Evolutionary conservation across 2,888 invertebrate genomes (phyloP).

Genomic region (Epiblema foenella): DNA sequence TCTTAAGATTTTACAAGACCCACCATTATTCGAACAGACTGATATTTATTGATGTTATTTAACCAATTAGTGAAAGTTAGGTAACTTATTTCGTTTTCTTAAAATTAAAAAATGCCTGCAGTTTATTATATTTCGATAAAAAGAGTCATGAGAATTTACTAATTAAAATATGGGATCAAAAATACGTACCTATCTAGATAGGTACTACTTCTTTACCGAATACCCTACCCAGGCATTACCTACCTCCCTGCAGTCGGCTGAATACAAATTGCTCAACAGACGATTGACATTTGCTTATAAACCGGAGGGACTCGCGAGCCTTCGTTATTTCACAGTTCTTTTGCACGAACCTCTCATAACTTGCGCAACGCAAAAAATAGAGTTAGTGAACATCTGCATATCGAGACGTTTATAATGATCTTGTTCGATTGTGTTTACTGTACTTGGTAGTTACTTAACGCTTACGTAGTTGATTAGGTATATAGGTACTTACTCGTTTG

Average conservation of each 20-base stretch:
- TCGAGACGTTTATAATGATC: slow-evolving; percentile 25
- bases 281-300: slow-evolving; percentile 78
- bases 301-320: slow-evolving; percentile 57
- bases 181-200: slow-evolving; percentile 49
- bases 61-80: neutral
- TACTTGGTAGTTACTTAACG: slow-evolving; percentile 53
- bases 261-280: slow-evolving; percentile 72
- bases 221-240: slow-evolving; percentile 63
- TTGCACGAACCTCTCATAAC: slow-evolving; percentile 46
- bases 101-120: no score
- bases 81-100: neutral
- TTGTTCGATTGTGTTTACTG: slow-evolving; percentile 25
- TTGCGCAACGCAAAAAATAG: slow-evolving; percentile 55
- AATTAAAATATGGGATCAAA: slow-evolving; percentile 59
- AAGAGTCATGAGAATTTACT: neutral
- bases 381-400: slow-evolving; percentile 34
- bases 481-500: slow-evolving; percentile 38
- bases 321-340: slow-evolving; percentile 57
- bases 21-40: slow-evolving; percentile 39
- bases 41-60: neutral
- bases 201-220: slow-evolving; percentile 51
- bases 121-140: neutral
- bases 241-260: slow-evolving; percentile 50
- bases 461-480: slow-evolving; percentile 47
- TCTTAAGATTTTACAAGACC: slow-evolving; percentile 50